Base-by-base conservation (phyloP, 2,888 invertebrate genomes). In the Cryptophagus acutangulus region DNA sequence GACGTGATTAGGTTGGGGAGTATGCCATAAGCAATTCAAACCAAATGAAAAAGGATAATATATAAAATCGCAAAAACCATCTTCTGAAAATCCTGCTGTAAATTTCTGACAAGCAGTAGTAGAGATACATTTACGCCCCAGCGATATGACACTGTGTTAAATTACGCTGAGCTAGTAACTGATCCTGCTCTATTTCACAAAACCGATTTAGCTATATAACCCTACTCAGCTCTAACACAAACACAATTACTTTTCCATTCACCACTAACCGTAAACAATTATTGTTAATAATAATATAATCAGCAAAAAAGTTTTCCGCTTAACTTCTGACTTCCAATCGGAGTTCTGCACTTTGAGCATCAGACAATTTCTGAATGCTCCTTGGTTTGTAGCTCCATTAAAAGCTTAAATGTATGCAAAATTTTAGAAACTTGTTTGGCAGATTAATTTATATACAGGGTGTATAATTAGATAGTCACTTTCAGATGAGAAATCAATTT, bases 91-190 rank as follows among this genome's bases (percentile, higher is more conserved):
- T 54, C 52, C 49, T 45, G 51, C 46, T 52, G 53, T 55, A 55
- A 55, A 55, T 54, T 55, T 53, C 49, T 49, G 53, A 51, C 52
- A 53, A n/a, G n/a, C n/a, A 55, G 53, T 48, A 52, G 50, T 49
- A 40, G 51, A 50, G 51, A 53, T 51, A 55, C 51, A 55, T 55
- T 55, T 55, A 51, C 52, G 50, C 53, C 52, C 47, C 45, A 43
- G 46, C 51, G 52, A 55, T 55, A 54, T 54, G 52, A 55, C 50
- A 51, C 45, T 46, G 52, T 48, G 48, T 53, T 55, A 55, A 55
- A 55, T 55, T 53, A 55, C 52, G 53, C 51, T 53, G 55, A 55
- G 52, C 51, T 53, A 53, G 51, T 55, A 48, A 53, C 52, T 53
- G 55, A 55, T 52, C 53, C 52, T 46, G 49, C 51, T 51, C 52